A percentile compares a stretch with the other conserved stretches of the same genome.
phyloP scores from a whole-genome alignment of 1,140 invertebrate species.

The Lucilia sericata region DNA sequence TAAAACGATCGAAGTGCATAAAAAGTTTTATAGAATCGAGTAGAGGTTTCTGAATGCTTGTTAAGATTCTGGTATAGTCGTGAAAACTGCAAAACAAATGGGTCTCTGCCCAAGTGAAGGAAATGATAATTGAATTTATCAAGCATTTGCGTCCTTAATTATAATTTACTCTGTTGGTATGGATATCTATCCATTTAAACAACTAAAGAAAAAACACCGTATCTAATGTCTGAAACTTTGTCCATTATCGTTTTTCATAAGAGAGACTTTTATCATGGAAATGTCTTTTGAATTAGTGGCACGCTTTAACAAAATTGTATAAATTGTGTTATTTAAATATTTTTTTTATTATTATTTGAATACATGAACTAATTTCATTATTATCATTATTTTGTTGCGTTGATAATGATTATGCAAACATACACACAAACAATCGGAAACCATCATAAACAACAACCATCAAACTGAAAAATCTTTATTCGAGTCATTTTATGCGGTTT shows the following conservation, averaged over 20 bases:
- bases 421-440: not conserved
- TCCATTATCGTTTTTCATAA: not conserved
- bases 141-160: not conserved
- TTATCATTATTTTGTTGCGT: not conserved
- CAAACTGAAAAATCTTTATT: not conserved
- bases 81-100: no score
- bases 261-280: not conserved
- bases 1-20: no score
- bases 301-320: not conserved
- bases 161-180: no score
- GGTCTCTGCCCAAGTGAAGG: no score
- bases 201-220: not conserved
- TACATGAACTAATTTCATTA: not conserved
- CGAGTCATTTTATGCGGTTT: not conserved
- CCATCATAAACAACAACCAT: not conserved
- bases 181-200: no score
- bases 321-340: not conserved
- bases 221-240: not conserved
- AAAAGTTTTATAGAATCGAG: no score
- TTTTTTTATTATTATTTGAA: not conserved
- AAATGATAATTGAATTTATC: no score
- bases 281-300: not conserved
- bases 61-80: no score
- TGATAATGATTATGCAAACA: slow-evolving; percentile 1
- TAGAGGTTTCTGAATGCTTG: no score